Conservation (phyloP, 1,140 invertebrate genomes). For the Lepidurus couesii region DNA sequence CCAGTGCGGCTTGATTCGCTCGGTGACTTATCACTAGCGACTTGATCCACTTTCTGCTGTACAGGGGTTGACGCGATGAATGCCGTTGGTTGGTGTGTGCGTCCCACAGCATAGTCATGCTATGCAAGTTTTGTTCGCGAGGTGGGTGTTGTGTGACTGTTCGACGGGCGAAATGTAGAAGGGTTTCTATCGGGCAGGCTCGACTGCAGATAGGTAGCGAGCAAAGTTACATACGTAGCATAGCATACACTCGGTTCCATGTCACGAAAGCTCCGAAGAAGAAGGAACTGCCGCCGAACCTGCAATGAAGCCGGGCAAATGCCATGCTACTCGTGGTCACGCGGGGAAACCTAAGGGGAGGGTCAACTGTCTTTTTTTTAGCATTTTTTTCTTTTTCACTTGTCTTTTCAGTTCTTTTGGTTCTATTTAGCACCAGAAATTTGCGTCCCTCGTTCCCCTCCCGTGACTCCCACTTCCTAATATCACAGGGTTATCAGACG, state of each 20-base stretch:
- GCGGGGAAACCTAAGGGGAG: neutral
- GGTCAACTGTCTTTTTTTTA: neutral
- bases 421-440: no score
- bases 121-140: neutral
- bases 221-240: neutral
- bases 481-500: no score
- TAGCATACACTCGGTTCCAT: neutral
- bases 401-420: neutral
- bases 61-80: constrained; percentile 3
- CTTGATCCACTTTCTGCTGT: constrained; percentile 4
- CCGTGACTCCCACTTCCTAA: no score
- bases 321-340: neutral
- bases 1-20: constrained; percentile 14
- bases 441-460: no score
- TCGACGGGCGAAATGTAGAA: neutral
- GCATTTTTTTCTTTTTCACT: neutral
- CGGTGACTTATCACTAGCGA: constrained; percentile 18
- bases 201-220: neutral
- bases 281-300: neutral
- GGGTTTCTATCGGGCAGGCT: neutral
- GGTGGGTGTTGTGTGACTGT: constrained; percentile 12
- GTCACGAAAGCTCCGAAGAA: constrained; percentile 4
- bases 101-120: constrained; percentile 8
- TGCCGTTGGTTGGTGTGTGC: constrained; percentile 3
- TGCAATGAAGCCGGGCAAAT: constrained; percentile 18